These are phyloP conservation scores for Drosophila eugracilis DNA, from an alignment of 1,140 invertebrate genomes.

Conservation along the genomic window DNA sequence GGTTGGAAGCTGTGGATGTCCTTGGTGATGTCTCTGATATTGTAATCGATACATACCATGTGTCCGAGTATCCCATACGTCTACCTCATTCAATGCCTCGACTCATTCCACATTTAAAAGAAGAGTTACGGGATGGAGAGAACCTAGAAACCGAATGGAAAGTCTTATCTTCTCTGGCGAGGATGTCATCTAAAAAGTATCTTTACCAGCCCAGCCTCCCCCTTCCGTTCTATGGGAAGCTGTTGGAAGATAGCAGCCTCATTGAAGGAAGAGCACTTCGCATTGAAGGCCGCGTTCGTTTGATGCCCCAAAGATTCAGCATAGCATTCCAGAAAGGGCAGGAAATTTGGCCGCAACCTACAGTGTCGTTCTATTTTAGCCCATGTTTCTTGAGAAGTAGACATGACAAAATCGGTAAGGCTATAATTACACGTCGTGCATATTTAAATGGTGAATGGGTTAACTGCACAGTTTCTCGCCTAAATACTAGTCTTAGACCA, in stretches of 20 bases:
- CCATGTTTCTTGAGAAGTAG: constrained; percentile 85
- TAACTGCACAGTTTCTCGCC: constrained; percentile 75
- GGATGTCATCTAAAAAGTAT: background rate
- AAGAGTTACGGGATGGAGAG: background rate
- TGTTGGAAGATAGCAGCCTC: constrained; percentile 24
- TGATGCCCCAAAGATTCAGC: constrained; percentile 88
- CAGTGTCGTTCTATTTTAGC: constrained; percentile 87
- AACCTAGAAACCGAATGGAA: constrained; percentile 15
- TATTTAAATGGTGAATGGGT: constrained; percentile 84
- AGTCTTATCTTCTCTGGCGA: constrained; percentile 4
- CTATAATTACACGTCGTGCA: constrained; percentile 84
- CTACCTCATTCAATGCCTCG: constrained; percentile 17
- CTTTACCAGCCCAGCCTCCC: constrained; percentile 2
- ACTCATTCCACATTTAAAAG: constrained; percentile 2
- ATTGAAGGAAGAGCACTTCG: constrained; percentile 84
- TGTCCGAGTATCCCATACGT: constrained; percentile 64
- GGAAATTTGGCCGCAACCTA: constrained; percentile 87
- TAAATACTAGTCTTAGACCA: constrained; percentile 80
- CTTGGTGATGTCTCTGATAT: constrained; percentile 56
- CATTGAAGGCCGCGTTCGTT: constrained; percentile 86
- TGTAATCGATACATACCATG: constrained; percentile 41
- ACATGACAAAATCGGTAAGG: constrained; percentile 60
- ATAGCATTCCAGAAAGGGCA: constrained; percentile 88
- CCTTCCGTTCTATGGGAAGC: constrained; percentile 56
- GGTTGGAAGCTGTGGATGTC: constrained; percentile 79